These are phyloP conservation scores for Promerops cafer DNA, from an alignment of 2,113 vertebrate species.

Conservation along the genomic window DNA sequence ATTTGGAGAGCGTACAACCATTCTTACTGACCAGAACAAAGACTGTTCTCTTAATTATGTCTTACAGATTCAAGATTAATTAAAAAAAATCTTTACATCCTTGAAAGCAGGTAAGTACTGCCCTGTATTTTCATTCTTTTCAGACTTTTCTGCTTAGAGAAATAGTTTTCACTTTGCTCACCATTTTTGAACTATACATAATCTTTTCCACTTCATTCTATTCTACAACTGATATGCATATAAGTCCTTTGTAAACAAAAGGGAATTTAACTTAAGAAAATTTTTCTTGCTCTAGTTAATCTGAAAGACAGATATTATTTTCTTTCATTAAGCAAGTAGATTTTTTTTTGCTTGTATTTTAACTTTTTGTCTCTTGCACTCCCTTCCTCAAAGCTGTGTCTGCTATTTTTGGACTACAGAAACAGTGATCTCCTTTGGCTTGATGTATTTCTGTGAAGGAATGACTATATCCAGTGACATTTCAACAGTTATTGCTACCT, in stretches of 20 bases:
- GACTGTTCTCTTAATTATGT: neutral
- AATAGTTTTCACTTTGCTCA: neutral
- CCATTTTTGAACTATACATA: neutral
- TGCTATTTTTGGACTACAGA: neutral
- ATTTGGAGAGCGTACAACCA: neutral
- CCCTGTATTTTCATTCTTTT: neutral
- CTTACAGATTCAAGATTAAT: neutral
- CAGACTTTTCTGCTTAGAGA: neutral
- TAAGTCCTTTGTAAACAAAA: neutral
- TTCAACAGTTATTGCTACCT: neutral
- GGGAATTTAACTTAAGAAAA: neutral
- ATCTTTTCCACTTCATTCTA: neutral
- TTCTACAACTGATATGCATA: neutral
- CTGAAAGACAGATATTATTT: neutral
- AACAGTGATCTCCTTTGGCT: neutral
- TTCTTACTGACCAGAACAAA: neutral
- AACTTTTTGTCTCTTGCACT: neutral
- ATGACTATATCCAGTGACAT: neutral
- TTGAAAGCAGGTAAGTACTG: neutral
- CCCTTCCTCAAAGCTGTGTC: neutral
- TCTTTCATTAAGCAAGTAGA: neutral
- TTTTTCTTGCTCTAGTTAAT: neutral
- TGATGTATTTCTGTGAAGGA: neutral
- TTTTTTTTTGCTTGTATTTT: neutral
- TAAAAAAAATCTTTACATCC: neutral